phyloP scores from a whole-genome alignment of 2,113 vertebrate genomes.

The Calyptomena viridis region DNA sequence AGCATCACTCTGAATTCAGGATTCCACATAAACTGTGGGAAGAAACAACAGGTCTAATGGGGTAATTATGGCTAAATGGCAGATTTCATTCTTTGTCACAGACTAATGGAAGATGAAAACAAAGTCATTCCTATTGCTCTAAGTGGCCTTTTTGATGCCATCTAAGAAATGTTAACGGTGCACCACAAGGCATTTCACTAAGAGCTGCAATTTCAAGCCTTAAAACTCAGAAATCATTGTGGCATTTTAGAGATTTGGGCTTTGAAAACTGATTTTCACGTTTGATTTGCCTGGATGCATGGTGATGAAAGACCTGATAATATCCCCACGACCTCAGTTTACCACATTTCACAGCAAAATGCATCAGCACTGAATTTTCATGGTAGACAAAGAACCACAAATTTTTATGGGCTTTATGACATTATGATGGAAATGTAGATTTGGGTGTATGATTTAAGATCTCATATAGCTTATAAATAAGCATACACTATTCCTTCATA shows the following conservation, averaged over 20 bases:
- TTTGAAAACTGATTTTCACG: slow-evolving; percentile 45
- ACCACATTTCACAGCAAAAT: slow-evolving; percentile 63
- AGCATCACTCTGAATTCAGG: slow-evolving; percentile 35
- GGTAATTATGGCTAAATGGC: slow-evolving; percentile 53
- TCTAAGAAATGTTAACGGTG: slow-evolving; percentile 59
- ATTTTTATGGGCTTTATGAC: slow-evolving; percentile 46
- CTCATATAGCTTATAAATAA: background rate
- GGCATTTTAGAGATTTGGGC: slow-evolving; percentile 21
- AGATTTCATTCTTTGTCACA: slow-evolving; percentile 72
- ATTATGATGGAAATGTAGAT: slow-evolving; percentile 45
- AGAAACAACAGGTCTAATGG: slow-evolving; percentile 63
- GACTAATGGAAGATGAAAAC: slow-evolving; percentile 71
- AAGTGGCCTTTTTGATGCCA: slow-evolving; percentile 59
- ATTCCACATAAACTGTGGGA: slow-evolving; percentile 46
- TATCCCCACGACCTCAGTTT: slow-evolving; percentile 23
- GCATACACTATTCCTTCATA: slow-evolving; percentile 13
- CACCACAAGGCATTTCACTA: slow-evolving; percentile 26
- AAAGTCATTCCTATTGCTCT: slow-evolving; percentile 66
- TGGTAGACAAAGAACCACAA: slow-evolving; percentile 36
- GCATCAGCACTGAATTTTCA: slow-evolving; percentile 60
- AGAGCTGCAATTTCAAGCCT: slow-evolving; percentile 56
- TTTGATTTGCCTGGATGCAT: slow-evolving; percentile 42
- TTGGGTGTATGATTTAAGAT: slow-evolving; percentile 47
- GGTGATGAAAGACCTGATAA: slow-evolving; percentile 44
- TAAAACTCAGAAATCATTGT: slow-evolving; percentile 55